A percentile compares a stretch with the other conserved stretches of the same genome.
Conservation (phyloP, 1,140 invertebrate species). For the Chironomus striatipennis region DNA sequence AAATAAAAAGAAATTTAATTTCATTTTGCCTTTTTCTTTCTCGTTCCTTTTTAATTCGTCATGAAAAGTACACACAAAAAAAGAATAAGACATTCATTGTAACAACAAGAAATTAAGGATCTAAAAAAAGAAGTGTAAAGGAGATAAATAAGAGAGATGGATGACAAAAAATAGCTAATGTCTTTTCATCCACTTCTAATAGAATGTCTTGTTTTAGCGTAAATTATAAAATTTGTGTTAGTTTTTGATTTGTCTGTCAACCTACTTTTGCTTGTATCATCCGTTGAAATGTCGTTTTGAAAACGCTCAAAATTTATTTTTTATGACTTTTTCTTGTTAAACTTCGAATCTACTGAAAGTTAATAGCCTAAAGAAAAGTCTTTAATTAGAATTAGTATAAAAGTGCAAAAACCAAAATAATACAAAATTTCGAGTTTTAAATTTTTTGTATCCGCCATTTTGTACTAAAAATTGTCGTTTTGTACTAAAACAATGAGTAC, state of each 20-base stretch:
- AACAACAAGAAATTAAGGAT: constrained; percentile 1
- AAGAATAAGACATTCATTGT: background rate
- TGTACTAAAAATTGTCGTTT: too few species aligned
- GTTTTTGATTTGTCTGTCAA: too few species aligned
- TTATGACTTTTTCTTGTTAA: too few species aligned
- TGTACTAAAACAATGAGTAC: too few species aligned
- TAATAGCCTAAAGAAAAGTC: too few species aligned
- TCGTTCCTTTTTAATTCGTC: background rate
- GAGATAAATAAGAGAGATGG: background rate
- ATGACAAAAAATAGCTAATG: background rate
- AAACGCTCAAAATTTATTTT: too few species aligned
- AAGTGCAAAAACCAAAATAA: too few species aligned
- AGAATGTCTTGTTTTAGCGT: background rate
- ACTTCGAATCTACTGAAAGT: too few species aligned
- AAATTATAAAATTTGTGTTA: background rate
- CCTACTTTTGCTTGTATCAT: too few species aligned
- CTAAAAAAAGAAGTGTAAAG: background rate
- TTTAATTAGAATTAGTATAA: too few species aligned
- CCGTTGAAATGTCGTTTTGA: background rate
- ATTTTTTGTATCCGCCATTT: too few species aligned
- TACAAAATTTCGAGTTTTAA: too few species aligned
- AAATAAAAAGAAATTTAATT: background rate
- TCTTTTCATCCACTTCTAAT: background rate
- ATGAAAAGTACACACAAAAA: background rate
- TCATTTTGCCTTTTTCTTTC: background rate